Evolutionary conservation across 1,140 invertebrate genomes (phyloP), one percentile per base, ranked within the genome.

Genomic region (Probaryconus sp.): DNA sequence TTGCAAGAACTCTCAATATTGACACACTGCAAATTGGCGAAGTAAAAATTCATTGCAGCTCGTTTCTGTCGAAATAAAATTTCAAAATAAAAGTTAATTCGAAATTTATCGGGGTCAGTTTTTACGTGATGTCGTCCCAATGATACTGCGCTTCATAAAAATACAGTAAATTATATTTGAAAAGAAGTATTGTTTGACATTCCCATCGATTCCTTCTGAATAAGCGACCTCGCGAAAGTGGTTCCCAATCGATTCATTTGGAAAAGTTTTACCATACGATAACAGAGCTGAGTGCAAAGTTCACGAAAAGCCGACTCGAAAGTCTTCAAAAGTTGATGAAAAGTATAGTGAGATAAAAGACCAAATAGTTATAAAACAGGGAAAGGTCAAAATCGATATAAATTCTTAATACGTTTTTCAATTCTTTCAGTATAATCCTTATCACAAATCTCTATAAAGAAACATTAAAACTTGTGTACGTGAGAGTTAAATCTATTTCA

Each of bases 201-300:
- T 35, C 10, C 53, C 50, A 60, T 35, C 21, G 38, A 75, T 69
- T 31, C 24, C 16, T 31, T 9, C n/a, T 58, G 35, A 60, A 51
- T 20, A 55, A 48, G 37, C 7, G 50, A 13, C 28, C 53, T 58
- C 16, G 33, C 10, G 16, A 64, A 58, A 68, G 71, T 68, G 30
- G 50, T 51, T 43, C 13, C 17, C 20, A 30, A 80, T 80, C 74
- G 77, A 79, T 76, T 81, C 55, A 76, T 83, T 63, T 72, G 42
- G 35, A 77, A 78, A 81, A 82, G 72, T 78, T 79, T 64, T 35
- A 53, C 43, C 51, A 55, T 76, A 76, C 58, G 56, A 64, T 72
- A 70, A 73, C 73, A 71, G 58, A 64, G 42, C 68, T 38, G 38
- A 79, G 76, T 78, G 75, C 68, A 79, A 81, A 83, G 77, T 81